Base-by-base conservation (phyloP, 2,888 invertebrate species). In the Fragum sueziense region DNA sequence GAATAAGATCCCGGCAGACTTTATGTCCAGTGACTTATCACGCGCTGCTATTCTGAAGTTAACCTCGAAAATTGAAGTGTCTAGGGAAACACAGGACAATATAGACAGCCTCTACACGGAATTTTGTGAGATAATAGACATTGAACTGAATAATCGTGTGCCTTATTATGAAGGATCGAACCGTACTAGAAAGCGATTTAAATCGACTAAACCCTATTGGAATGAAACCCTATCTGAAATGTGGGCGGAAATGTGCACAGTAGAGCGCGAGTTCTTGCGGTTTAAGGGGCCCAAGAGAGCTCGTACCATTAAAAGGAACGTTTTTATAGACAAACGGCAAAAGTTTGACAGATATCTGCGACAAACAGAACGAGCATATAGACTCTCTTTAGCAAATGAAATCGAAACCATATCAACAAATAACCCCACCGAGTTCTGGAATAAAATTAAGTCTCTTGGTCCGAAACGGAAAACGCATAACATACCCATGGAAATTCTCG, bases 401-500 rank as follows among this genome's bases (percentile, higher is more conserved):
- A 80, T 77, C 11, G 77, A 80, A 34, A 54, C 34, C 6, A 77
- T 80, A 61, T 68, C 77, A 7, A 72, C 70, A 0, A 57, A 68
- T n/a, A 78, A 81, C 37, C 77, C 77, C 1, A 74, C 52, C 3
- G 77, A 81, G 65, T 78, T 81, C 54, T 81, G 74, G 81, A 54
- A 70, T 0, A 81, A 77, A 51, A 80, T 77, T n/a, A 14, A 74
- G 62, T 41, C 59, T 29, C 71, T 77, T 22, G 77, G 80, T 2
- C 80, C 80, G 0, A 37, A 17, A 41, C 9, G 17, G 17, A 41
- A 41, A 11, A 41, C 41, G 17, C 17, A 9, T 41, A n/a, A n/a
- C n/a, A 17, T 41, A 11, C 41, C 41, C 41, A 17, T 41, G 41
- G 41, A 41, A 41, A 41, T 41, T 9, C 11, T 41, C 9, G 41